Conservation (phyloP, 2,888 invertebrate species). For the Synanthedon formicaeformis region DNA sequence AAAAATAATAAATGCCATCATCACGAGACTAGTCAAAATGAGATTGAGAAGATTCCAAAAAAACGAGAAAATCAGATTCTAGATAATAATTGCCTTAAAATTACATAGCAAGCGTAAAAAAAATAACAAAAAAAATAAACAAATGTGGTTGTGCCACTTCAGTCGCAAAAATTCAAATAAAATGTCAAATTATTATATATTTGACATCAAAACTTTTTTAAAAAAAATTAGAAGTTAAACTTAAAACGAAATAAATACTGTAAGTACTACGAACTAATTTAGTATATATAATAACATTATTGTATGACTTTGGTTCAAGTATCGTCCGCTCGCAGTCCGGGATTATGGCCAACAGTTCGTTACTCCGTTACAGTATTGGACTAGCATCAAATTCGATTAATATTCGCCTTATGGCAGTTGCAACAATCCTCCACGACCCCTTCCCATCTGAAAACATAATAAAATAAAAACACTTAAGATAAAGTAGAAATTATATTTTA, state of each 20-base stretch:
- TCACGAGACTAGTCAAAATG: slow-evolving; percentile 37
- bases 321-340: slow-evolving; percentile 33
- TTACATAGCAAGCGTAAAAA: slow-evolving; percentile 1
- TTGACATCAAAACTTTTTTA: slow-evolving; percentile 13
- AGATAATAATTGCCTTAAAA: not conserved
- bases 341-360: slow-evolving; percentile 60
- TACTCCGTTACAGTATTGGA: slow-evolving; percentile 59
- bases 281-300: not conserved
- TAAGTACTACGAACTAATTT: slow-evolving; percentile 45
- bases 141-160: slow-evolving; percentile 14
- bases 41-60: slow-evolving; percentile 13
- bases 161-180: slow-evolving; percentile 39
- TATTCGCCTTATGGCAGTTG: slow-evolving; percentile 14
- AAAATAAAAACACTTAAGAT: not conserved
- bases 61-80: not conserved
- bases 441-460: slow-evolving; percentile 6
- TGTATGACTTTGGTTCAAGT: slow-evolving; percentile 53
- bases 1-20: slow-evolving; percentile 33
- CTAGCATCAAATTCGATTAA: slow-evolving; percentile 66
- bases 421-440: slow-evolving; percentile 1
- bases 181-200: slow-evolving; percentile 23
- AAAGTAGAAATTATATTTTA: too few relatives aligned
- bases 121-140: slow-evolving; percentile 11
- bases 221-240: slow-evolving; percentile 34
- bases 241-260: slow-evolving; percentile 67